These are phyloP conservation scores for Sander vitreus DNA, from an alignment of 2,113 vertebrate genomes.

Conservation along the genomic window DNA sequence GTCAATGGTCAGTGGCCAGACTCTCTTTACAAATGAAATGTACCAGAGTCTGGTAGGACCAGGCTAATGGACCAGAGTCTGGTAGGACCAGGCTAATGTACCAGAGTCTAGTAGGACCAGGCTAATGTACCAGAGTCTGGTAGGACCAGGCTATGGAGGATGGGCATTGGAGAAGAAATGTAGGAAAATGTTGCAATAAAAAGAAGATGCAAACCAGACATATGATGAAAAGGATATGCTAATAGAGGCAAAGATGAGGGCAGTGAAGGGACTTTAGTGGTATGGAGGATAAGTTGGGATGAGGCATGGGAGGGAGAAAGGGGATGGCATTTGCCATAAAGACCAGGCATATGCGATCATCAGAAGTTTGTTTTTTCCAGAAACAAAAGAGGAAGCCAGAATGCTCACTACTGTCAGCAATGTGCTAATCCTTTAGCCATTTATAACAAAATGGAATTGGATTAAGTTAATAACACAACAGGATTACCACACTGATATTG, in stretches of 20 bases:
- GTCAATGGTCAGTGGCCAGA: too few species aligned
- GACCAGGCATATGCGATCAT: constrained; percentile 12
- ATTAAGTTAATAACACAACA: background rate
- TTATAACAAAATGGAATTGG: background rate
- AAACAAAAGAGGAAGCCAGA: background rate
- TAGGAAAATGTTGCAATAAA: constrained; percentile 47
- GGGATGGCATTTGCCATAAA: constrained; percentile 55
- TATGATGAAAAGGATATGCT: constrained; percentile 46
- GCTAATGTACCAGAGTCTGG: too few species aligned
- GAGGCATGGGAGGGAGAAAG: constrained; percentile 12
- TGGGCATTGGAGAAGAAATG: background rate
- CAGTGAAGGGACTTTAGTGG: constrained; percentile 26
- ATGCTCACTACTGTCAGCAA: background rate
- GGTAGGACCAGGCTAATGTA: too few species aligned
- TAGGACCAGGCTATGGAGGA: background rate
- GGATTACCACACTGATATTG: background rate
- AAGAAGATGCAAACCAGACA: constrained; percentile 21
- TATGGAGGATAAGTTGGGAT: constrained; percentile 43
- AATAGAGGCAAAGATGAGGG: constrained; percentile 40
- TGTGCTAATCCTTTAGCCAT: background rate
- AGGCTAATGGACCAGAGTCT: too few species aligned
- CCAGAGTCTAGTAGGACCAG: too few species aligned
- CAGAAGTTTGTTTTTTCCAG: background rate
- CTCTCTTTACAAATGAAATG: too few species aligned
- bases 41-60: too few species aligned